Base-by-base conservation (phyloP, 2,797 vertebrate genomes). In the Takifugu rubripes region DNA sequence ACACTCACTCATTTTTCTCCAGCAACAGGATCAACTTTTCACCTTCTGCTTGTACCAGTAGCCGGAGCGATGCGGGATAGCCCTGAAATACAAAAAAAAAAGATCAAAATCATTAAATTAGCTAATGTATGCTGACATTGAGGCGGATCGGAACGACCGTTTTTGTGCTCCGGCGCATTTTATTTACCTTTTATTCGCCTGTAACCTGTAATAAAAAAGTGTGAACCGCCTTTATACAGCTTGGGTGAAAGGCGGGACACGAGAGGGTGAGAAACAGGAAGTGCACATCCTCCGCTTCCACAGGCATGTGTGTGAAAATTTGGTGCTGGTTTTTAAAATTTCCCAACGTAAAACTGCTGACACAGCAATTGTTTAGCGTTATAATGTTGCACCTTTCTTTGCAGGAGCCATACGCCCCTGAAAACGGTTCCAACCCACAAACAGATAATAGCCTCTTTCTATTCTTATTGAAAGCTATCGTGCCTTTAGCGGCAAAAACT, bases 1-100 rank as follows among this genome's bases (percentile, higher is more conserved):
- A 51, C 68, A 91, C 96, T 96, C 79, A 99, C 96, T 95, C 90
- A 21, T 99, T 99, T 85, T 94, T 95, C 76, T 96, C 90, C 90
- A 99, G 87, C 36, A 77, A 59, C 48, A 98, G 81, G 87, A 93
- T 85, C 79, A 98, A 88, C 58, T 84, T 90, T 76, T 88, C 82
- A 56, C 84, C 89, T 81, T 92, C 92, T 25, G 87, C 90, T 67
- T 70, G 82, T 59, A 99, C 82, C 72, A 89, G 84, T 79, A 97
- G 74, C 84, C 86, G 91, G 74, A 97, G 82, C 59, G 86, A 82
- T 5, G 88, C 84, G 51, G 96, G 95, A 72, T 94, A 91, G 73
- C 53, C 81, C 96, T 98, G 91, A 93, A 92, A 78, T 81, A 57
- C 81, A 65, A 69, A 33, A 29, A 3, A 3, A 10, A 33, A 67